Evolutionary conservation across 2,888 invertebrate species (phyloP).

Genomic region (Chymomyza fuscimana): DNA sequence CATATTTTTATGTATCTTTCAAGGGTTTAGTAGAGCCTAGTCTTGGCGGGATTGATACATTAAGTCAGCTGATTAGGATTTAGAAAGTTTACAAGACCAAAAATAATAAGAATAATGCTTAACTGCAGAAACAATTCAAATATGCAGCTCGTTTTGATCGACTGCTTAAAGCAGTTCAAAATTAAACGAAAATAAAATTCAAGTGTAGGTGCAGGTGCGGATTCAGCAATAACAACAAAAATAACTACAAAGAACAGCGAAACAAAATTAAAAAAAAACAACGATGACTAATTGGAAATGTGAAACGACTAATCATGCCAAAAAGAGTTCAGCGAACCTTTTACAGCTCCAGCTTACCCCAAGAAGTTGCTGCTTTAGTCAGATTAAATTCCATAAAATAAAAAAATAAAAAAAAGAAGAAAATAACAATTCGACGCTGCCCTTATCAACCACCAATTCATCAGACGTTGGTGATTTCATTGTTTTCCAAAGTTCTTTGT

Average conservation of each 20-base stretch:
- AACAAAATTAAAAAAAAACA: background rate
- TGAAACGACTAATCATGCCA: background rate
- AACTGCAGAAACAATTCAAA: too few species aligned
- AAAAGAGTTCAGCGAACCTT: slow-evolving; percentile 62
- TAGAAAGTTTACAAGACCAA: too few species aligned
- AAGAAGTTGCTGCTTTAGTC: slow-evolving; percentile 30
- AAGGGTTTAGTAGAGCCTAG: too few species aligned
- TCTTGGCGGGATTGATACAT: too few species aligned
- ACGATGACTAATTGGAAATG: background rate
- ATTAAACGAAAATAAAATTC: too few species aligned
- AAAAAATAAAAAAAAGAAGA: slow-evolving; percentile 27
- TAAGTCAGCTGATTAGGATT: too few species aligned
- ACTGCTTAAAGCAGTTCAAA: too few species aligned
- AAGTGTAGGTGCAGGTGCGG: too few species aligned
- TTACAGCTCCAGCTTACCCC: slow-evolving; percentile 21
- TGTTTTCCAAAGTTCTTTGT: too few species aligned
- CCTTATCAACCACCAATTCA: background rate
- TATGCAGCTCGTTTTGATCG: too few species aligned
- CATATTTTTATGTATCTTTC: too few species aligned
- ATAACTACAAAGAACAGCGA: background rate
- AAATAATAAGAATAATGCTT: too few species aligned
- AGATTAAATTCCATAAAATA: slow-evolving; percentile 54
- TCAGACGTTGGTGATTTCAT: background rate
- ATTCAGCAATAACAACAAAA: background rate
- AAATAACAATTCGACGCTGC: background rate